Evolutionary conservation across 2,888 invertebrate genomes (phyloP), one percentile per base, ranked within the genome.

Genomic region (Protodeltote pygarga): DNA sequence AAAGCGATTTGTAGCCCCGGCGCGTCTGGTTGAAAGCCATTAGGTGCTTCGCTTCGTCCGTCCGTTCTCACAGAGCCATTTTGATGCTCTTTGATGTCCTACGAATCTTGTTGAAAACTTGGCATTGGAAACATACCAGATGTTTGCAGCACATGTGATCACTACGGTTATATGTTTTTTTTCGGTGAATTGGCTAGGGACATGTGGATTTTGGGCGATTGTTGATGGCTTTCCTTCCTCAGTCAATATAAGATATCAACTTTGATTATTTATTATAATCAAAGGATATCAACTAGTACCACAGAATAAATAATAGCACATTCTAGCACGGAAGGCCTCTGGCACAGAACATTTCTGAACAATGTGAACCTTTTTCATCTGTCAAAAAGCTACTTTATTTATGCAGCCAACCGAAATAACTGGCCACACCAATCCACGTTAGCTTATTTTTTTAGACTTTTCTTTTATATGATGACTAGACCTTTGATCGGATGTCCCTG

Each of bases 1-100:
- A 52, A 54, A 40, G 46, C 54, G 38, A 71, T 71, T 66, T 60
- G 66, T 67, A 60, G 64, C 49, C 54, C 17, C 37, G 53, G 47
- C 55, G 51, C 47, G 55, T 58, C 14, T 49, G 55, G 47, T 23
- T 54, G 44, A 50, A 48, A 42, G 49, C 63, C 41, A 55, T 71
- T 53, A 47, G 47, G 51, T 38, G 19, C 40, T 31, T n/a, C n/a
- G n/a, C n/a, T n/a, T n/a, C n/a, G n/a, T n/a, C 40, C 35, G 35
- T 25, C 5, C 3, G 5, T 6, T 34, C 34, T 47, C 19, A 27
- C 15, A 42, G 52, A 44, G 54, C 38, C 50, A 50, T 44, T n/a
- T 55, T 33, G 31, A 50, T 41, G 47, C 46, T 57, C 33, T 49
- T 64, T 64, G 34, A 67, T 54, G 59, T 53, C 42, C 41, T 60